phyloP scores from a whole-genome alignment of 2,797 vertebrate genomes.

The Xyrichtys novacula region DNA sequence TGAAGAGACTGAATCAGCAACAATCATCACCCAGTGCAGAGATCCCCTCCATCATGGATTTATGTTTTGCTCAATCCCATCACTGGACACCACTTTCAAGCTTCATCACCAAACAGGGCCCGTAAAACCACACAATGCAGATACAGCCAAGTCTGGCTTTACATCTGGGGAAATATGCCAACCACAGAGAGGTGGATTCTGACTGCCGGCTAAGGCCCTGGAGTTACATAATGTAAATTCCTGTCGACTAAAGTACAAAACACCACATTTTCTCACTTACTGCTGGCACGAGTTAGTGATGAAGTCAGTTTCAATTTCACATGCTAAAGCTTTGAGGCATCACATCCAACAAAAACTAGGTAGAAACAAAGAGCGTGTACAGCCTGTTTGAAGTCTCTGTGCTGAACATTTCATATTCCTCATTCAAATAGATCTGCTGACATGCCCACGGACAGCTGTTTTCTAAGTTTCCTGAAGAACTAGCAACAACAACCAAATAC shows the following conservation, averaged over 20 bases:
- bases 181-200: slow-evolving; percentile 42
- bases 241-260: not conserved
- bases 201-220: slow-evolving; percentile 4
- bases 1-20: slow-evolving; percentile 76
- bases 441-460: no score
- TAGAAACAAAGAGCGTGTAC: no score
- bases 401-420: not conserved
- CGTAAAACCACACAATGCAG: slow-evolving; percentile 63
- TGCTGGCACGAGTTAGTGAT: not conserved
- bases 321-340: not conserved
- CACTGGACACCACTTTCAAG: slow-evolving; percentile 50
- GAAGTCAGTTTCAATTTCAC: not conserved
- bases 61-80: slow-evolving; percentile 15
- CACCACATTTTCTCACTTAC: not conserved
- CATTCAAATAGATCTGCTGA: no score
- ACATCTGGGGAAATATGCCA: slow-evolving; percentile 33
- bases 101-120: slow-evolving; percentile 54
- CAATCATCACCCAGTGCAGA: slow-evolving; percentile 50
- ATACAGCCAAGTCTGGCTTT: slow-evolving; percentile 43
- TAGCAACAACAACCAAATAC: no score
- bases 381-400: not conserved
- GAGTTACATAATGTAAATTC: slow-evolving; percentile 10
- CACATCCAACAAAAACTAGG: not conserved
- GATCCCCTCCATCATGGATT: slow-evolving; percentile 19
- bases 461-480: no score